These are phyloP conservation scores for Crotalus horridus DNA, from an alignment of 2,113 vertebrate species.

Conservation along the genomic window DNA sequence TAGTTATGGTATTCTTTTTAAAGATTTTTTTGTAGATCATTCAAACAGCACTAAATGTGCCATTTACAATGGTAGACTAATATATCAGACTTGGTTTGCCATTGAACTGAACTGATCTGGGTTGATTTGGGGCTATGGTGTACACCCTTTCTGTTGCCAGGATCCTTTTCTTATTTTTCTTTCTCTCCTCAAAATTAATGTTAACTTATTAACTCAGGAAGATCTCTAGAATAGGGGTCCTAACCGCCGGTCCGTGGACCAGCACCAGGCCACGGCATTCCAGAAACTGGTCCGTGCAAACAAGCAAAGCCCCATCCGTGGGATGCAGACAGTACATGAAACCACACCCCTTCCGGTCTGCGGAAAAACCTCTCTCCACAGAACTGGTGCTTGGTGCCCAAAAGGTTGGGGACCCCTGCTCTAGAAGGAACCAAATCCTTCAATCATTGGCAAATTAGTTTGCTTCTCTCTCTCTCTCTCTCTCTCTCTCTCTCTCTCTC, in stretches of 20 bases:
- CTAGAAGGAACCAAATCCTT: neutral
- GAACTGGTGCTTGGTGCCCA: too few relatives aligned
- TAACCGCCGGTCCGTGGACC: too few relatives aligned
- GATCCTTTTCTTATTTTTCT: neutral
- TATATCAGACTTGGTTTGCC: neutral
- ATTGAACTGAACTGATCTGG: neutral
- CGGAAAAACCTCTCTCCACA: too few relatives aligned
- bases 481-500: too few relatives aligned
- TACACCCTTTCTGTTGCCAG: neutral
- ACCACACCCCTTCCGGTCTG: too few relatives aligned
- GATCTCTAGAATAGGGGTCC: neutral
- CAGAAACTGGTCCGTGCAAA: too few relatives aligned
- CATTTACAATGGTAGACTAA: neutral
- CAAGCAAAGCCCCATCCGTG: too few relatives aligned
- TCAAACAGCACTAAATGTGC: neutral
- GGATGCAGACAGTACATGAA: too few relatives aligned
- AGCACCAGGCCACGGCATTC: too few relatives aligned
- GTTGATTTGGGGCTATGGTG: neutral
- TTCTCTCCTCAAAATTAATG: neutral
- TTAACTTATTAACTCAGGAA: neutral
- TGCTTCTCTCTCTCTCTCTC: neutral
- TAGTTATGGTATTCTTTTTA: neutral
- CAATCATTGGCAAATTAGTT: neutral
- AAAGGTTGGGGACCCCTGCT: too few relatives aligned
- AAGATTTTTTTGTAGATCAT: neutral